Base-by-base conservation (phyloP, 2,888 invertebrate genomes). In the Pristionchus maxplancki region DNA sequence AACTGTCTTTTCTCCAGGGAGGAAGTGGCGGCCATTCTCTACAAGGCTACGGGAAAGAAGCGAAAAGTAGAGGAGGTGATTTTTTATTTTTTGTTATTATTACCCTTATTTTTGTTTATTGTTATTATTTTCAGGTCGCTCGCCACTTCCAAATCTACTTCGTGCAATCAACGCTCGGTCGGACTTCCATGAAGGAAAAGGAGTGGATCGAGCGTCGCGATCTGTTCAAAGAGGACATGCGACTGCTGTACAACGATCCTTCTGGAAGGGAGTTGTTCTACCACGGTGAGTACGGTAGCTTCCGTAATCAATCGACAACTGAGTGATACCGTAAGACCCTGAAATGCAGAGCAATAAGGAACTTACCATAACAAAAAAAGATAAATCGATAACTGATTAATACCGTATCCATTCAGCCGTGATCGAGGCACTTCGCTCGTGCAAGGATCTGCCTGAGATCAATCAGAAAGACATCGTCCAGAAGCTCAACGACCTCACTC, bases 111-210 rank as follows among this genome's bases (percentile, higher is more conserved):
- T 17, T 11, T 44, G 11, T 44, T 44, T 44, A 58, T 24, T 24
- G 53, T 20, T 20, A 20, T 20, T 24, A 15, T 9, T 58, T 74
- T 0, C 78, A 78, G 78, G 44, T 44, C n/a, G 9, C 44, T 40
- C 78, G 78, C n/a, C 50, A 87, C 71, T 87, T 87, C 58, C 58
- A 87, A 48, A 71, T 50, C 34, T 87, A 71, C 86, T 87, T 87
- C 71, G 48, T 87, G 9, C 48, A 15, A 4, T 87, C 86, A 9
- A 87, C 86, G 17, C 34, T 87, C 37, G 86, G 86, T 40, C 44
- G 34, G 13, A 48, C 37, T 0, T 71, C 86, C 4, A 67, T 87
- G 71, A 71, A 50, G 15, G 67, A 31, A 20, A 87, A 40, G 34
- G 86, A 87, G 13, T 87, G 86, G 86, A 50, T 37, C 44, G 78